These are phyloP conservation scores for Urocyon cinereoargenteus DNA, from an alignment of 2,797 vertebrate species.

Conservation along the genomic window DNA sequence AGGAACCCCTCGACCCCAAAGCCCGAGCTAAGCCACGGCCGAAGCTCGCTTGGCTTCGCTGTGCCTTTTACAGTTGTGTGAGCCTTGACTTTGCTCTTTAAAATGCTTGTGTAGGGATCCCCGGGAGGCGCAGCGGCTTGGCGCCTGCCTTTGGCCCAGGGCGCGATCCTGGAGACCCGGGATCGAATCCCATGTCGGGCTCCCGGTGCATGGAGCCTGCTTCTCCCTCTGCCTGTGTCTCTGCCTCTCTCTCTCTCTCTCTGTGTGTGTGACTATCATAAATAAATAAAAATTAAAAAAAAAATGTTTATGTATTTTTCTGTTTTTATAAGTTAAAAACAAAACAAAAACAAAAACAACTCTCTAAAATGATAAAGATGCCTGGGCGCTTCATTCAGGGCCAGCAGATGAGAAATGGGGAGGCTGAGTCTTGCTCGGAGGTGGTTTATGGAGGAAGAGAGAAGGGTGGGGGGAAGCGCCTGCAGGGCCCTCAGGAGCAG, in stretches of 20 bases:
- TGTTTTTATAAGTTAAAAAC: neutral
- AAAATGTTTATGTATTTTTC: neutral
- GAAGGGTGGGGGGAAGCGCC: no score
- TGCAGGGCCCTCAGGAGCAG: fast-evolving
- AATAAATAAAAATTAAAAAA: no score
- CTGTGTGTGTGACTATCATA: no score
- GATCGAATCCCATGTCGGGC: no score
- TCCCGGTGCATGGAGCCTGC: no score
- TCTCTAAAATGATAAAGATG: neutral
- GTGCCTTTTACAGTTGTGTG: neutral
- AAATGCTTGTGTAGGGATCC: neutral
- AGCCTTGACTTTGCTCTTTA: neutral
- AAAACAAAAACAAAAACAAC: neutral
- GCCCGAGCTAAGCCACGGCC: neutral
- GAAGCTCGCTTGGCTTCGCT: neutral
- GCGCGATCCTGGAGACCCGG: no score
- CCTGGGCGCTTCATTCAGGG: neutral
- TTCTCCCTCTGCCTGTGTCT: no score
- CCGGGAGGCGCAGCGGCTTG: no score
- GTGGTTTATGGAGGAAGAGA: neutral
- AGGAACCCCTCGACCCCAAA: fast-evolving
- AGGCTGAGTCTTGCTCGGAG: neutral
- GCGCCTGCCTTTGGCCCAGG: no score
- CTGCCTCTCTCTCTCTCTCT: no score
- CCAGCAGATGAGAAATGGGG: fast-evolving